Base-by-base conservation (phyloP, 2,797 vertebrate genomes). In the Syngnathus acus region DNA sequence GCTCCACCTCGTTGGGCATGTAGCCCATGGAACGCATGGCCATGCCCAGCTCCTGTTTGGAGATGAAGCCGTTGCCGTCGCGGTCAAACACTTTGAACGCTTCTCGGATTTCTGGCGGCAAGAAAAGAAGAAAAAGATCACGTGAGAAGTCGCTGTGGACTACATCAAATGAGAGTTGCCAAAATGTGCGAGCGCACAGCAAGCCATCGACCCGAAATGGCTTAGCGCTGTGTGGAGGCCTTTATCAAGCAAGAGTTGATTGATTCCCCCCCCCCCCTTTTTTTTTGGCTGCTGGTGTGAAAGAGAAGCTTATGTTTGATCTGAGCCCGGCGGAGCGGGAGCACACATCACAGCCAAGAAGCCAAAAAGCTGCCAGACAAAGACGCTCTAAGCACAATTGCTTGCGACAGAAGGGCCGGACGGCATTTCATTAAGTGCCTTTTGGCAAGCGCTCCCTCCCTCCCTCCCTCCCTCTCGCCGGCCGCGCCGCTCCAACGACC, bases 1-100 rank as follows among this genome's bases (percentile, higher is more conserved):
- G 91, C 88, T 99, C 97, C 88, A 99, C 97, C 83, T 99, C 97
- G 0, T 98, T 99, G 82, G 97, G 97, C 97, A 99, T 99, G 89
- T 99, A 98, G 45, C 97, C 97, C 84, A 99, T 88, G 2, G 97
- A 99, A 21, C 97, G 93, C 97, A 99, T 99, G 82, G 97, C 96
- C 1, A 93, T 94, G 69, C 96, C 97, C 89, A 99, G 82, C 88
- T 99, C 97, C 89, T 99, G 97, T 92, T 99, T 99, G 69, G 96
- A 99, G 92, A 99, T 99, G 90, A 95, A 98, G 45, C 97, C 97
- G 0, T 99, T 99, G 72, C 97, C 97, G 32, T 99, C 97, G 0
- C 95, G 92, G 89, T 99, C 97, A 47, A 99, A 98, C 71, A 99
- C 95, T 84, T 97, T 97, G 90, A 99, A 99, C 72, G 97, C 97